Conservation (phyloP, 2,797 vertebrate species). For the Mormyrops attenuatus region DNA sequence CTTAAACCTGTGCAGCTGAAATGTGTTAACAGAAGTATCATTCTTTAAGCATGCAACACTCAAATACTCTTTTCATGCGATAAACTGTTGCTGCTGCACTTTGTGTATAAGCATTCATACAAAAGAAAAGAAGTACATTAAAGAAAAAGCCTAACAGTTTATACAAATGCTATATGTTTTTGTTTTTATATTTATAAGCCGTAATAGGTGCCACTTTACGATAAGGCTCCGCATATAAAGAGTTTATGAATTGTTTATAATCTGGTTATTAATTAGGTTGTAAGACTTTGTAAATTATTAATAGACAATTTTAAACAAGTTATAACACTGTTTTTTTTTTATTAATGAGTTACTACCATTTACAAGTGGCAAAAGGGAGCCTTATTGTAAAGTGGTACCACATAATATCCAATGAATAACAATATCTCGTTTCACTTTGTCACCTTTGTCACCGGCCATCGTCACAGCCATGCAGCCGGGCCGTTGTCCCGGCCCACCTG, state of each 20-base stretch:
- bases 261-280: no score
- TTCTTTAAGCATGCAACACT: neutral
- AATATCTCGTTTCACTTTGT: neutral
- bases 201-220: neutral
- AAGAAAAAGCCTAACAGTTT: neutral
- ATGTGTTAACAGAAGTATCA: neutral
- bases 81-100: neutral
- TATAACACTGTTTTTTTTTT: neutral
- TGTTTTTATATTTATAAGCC: neutral
- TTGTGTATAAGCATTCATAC: neutral
- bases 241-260: no score
- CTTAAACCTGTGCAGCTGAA: neutral
- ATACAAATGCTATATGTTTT: neutral
- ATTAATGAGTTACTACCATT: neutral
- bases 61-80: neutral
- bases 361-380: neutral
- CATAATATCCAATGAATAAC: neutral
- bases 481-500: neutral
- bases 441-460: neutral
- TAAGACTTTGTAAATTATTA: no score
- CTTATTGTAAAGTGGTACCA: neutral
- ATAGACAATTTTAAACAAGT: neutral
- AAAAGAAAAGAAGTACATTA: neutral
- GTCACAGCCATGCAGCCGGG: neutral
- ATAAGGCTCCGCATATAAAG: neutral